Base-by-base conservation (phyloP, 1,140 invertebrate genomes). In the Hycleus phaleratus region DNA sequence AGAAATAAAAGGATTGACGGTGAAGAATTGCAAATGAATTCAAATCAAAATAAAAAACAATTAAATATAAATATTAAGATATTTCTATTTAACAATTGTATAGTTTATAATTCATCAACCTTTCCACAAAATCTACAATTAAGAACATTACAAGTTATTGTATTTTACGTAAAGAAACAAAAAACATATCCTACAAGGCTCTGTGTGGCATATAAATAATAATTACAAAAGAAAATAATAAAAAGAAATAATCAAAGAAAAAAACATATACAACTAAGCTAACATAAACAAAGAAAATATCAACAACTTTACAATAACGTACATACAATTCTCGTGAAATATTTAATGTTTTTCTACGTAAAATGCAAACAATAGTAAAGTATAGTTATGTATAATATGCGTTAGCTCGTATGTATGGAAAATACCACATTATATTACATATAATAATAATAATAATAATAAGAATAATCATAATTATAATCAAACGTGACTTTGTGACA, bases 71-170 rank as follows among this genome's bases (percentile, higher is more conserved):
- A 72, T 73, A 71, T 71, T 71, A 72, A 70, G 71, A 69, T 71
- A 72, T 72, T 73, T 73, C 70, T 73, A 73, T 73, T 71, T 71
- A 73, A 73, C 71, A 73, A 72, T 32, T 73, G 70, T 72, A 73
- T 73, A 73, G 68, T 69, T 73, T 71, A 73, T 73, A 71, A 66
- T 73, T 32, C 65, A 69, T 71, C 70, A 73, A 73, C 71, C 71
- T 69, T 70, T 72, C 71, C 71, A 73, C 71, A 72, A 71, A 32
- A 71, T 73, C 71, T 73, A 73, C 71, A 73, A 72, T 72, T 72
- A 73, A 73, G 70, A 73, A 72, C 70, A 72, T 71, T 72, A 72
- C 69, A 71, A 69, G 66, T 70, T 64, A 68, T 69, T 66, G 68
- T 62, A 68, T 67, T 70, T 66, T 71, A 68, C 65, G 67, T 66